These are phyloP conservation scores for Pogonognathellus flavescens DNA, from an alignment of 1,140 invertebrate species.

Conservation along the genomic window DNA sequence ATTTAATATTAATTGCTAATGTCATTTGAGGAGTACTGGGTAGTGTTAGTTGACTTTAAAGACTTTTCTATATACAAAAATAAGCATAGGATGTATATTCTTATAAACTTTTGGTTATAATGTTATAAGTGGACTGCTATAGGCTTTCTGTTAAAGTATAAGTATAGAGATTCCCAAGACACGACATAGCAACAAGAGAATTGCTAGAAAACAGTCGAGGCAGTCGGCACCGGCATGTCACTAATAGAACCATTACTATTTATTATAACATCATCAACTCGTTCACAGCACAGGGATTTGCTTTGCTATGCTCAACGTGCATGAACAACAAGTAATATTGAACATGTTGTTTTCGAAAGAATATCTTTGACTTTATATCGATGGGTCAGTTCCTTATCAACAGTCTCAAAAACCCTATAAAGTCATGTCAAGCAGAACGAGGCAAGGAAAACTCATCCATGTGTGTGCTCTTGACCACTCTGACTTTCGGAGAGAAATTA, in stretches of 20 bases:
- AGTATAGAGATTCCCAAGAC: neutral
- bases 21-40: too few relatives aligned
- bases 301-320: neutral
- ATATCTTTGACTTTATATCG: constrained; percentile 49
- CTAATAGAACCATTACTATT: neutral
- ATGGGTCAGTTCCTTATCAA: constrained; percentile 48
- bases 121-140: too few relatives aligned
- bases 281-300: constrained; percentile 3
- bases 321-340: constrained; percentile 38
- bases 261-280: neutral
- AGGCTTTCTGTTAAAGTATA: neutral
- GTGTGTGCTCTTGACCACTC: constrained; percentile 23
- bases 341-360: constrained; percentile 49
- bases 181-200: constrained; percentile 29
- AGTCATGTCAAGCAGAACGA: constrained; percentile 35
- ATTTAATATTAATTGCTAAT: too few relatives aligned
- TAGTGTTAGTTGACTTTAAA: too few relatives aligned
- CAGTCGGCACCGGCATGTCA: constrained; percentile 46
- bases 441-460: constrained; percentile 2
- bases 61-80: too few relatives aligned
- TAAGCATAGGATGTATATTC: too few relatives aligned
- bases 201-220: neutral
- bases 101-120: too few relatives aligned
- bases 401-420: constrained; percentile 24
- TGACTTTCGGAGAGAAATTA: neutral